Base-by-base conservation (phyloP, 2,797 vertebrate genomes). In the Champsocephalus gunnari region DNA sequence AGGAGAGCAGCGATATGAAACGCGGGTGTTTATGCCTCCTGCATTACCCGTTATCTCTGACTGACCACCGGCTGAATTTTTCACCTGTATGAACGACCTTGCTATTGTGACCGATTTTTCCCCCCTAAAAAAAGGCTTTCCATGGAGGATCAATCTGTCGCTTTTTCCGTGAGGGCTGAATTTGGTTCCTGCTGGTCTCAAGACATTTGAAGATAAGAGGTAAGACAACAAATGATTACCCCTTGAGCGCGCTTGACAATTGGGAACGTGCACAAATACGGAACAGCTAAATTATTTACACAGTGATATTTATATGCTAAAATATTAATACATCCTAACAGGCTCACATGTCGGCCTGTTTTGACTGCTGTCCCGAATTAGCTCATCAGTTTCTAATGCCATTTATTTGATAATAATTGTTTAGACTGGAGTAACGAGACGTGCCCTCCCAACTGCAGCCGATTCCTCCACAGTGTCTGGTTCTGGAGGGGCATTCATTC, bases 51-150 rank as follows among this genome's bases (percentile, higher is more conserved):
- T 75, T 72, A 61, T 83, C 69, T 66, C 73, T 57, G 66, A 56
- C 80, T 87, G 86, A 84, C 81, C 90, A 84, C 54, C 53, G 79
- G 83, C 80, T 89, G 76, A 12, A 3, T 78, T 83, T 73, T 81
- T 89, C 90, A 92, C 92, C 92, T 93, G 92, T 88, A 44, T 87
- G 84, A 88, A 89, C 90, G 90, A 91, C 90, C 89, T 92, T 90
- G 90, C 78, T 80, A 73, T 87, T 79, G 79, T 77, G 83, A 87
- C 86, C 78, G 77, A 89, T 70, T 79, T 88, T 66, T 71, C 71
- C 68, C 80, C 66, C 48, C 28, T 28, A 28, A 38, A 78, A 81
- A 49, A 82, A 72, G 43, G 78, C 34, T 84, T 89, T 89, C 88
- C 89, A 88, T 91, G 93, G 92, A 92, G 86, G 87, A 90, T 76